A percentile compares a stretch with the other conserved stretches of the same genome.
Conservation (phyloP, 2,113 vertebrate species). For the Coracopsis vasa region DNA sequence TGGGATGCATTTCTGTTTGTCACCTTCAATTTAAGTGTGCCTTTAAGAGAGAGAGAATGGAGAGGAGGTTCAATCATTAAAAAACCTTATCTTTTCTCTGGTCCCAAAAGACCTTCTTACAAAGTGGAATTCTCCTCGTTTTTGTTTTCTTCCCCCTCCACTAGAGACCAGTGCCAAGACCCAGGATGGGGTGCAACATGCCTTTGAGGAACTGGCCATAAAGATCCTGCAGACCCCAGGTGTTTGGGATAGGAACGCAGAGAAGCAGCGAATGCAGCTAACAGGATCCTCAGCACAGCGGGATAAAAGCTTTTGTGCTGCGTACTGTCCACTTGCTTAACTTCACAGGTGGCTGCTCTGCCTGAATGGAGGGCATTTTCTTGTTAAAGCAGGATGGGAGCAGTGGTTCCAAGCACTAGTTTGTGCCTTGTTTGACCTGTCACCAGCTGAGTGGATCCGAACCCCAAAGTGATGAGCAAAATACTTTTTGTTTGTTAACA, state of each 20-base stretch:
- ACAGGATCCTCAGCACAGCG: not conserved
- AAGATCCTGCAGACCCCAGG: conserved; percentile 63
- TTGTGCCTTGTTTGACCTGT: not conserved
- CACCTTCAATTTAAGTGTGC: not conserved
- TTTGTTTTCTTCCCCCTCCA: not conserved
- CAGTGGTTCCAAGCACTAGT: not conserved
- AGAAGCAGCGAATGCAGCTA: not conserved
- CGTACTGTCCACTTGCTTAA: conserved; percentile 8
- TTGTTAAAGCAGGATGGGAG: not conserved
- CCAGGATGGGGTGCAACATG: conserved; percentile 37
- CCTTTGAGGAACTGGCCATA: conserved; percentile 57
- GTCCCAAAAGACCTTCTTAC: not conserved
- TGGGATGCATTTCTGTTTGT: not conserved
- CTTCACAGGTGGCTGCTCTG: not conserved
- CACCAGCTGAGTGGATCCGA: not conserved
- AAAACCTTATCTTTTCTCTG: not conserved
- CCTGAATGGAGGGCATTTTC: not conserved
- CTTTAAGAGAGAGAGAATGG: not conserved
- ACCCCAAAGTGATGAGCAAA: not conserved
- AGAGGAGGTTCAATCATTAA: not conserved
- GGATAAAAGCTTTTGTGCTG: not conserved
- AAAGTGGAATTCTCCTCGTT: not conserved
- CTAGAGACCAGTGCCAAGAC: conserved; percentile 71
- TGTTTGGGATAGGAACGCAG: not conserved
- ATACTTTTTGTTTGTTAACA: not conserved